These are phyloP conservation scores for Argopecten irradians DNA, from an alignment of 1,140 invertebrate genomes.

Conservation along the genomic window DNA sequence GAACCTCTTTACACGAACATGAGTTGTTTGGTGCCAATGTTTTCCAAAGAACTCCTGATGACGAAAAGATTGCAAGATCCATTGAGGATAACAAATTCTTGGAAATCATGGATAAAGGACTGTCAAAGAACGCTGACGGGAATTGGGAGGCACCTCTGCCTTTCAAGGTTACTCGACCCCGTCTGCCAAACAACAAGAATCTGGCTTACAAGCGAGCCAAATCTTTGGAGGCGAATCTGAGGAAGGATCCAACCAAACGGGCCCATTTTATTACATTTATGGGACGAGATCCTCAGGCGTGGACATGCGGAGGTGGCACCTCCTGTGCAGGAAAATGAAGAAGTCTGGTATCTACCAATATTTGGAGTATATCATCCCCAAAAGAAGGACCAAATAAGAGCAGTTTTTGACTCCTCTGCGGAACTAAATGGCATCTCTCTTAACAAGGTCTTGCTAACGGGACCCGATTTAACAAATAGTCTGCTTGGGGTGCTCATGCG, in stretches of 20 bases:
- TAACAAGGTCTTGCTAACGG: conserved; percentile 37
- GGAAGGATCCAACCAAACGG: conserved; percentile 33
- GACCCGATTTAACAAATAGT: conserved; percentile 49
- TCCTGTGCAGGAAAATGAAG: neutral
- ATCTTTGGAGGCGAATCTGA: conserved; percentile 29
- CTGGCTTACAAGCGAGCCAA: conserved; percentile 27
- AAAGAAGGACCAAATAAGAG: conserved; percentile 33
- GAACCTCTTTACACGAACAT: neutral
- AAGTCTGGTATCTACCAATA: conserved; percentile 50
- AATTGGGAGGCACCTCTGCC: conserved; percentile 47
- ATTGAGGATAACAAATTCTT: conserved; percentile 48
- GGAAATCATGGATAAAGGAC: conserved; percentile 39
- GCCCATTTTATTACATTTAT: conserved; percentile 53
- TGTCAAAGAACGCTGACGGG: conserved; percentile 27
- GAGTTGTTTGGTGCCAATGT: neutral
- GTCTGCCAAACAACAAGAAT: conserved; percentile 46
- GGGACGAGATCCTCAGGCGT: conserved; percentile 33
- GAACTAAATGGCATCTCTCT: conserved; percentile 18
- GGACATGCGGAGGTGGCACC: conserved; percentile 46
- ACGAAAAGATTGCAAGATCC: conserved; percentile 35
- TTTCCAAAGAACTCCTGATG: conserved; percentile 23
- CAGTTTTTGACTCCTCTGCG: conserved; percentile 47
- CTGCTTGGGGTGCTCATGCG: conserved; percentile 42
- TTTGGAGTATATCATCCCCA: conserved; percentile 40
- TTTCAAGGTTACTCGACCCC: neutral